These are phyloP conservation scores for Passer domesticus DNA, from an alignment of 2,113 vertebrate species.

Conservation along the genomic window DNA sequence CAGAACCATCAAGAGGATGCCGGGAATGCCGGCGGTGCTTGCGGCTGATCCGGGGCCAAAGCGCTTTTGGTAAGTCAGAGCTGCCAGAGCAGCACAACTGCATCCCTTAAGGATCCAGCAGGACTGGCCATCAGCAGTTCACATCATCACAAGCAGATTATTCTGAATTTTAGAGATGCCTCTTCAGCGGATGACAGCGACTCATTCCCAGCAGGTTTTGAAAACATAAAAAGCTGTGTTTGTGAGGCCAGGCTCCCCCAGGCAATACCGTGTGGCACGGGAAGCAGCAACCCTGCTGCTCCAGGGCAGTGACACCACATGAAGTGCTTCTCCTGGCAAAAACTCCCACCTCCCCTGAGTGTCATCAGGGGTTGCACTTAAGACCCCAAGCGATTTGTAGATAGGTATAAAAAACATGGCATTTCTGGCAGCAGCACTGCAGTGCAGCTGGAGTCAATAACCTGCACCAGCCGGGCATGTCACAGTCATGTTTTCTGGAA, in stretches of 20 bases:
- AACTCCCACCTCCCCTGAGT: neutral
- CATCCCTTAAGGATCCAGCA: neutral
- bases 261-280: fast-evolving
- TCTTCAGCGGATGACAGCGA: neutral
- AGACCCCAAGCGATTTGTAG: neutral
- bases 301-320: neutral
- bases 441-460: neutral
- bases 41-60: fast-evolving
- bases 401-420: neutral
- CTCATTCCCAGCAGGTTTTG: neutral
- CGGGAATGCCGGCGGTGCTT: fast-evolving
- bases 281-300: neutral
- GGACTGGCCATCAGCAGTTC: fast-evolving
- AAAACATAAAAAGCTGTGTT: neutral
- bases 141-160: neutral
- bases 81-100: neutral
- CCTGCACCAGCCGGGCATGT: fast-evolving
- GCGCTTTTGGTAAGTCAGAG: neutral
- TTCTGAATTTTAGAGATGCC: neutral
- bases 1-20: neutral
- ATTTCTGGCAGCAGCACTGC: neutral
- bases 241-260: neutral
- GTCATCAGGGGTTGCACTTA: no score
- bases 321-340: neutral
- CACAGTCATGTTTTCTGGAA: no score